Percentiles rank a stretch among this genome's conserved stretches.
phyloP scores from a whole-genome alignment of 2,797 vertebrate species.

The Melanogrammus aeglefinus region DNA sequence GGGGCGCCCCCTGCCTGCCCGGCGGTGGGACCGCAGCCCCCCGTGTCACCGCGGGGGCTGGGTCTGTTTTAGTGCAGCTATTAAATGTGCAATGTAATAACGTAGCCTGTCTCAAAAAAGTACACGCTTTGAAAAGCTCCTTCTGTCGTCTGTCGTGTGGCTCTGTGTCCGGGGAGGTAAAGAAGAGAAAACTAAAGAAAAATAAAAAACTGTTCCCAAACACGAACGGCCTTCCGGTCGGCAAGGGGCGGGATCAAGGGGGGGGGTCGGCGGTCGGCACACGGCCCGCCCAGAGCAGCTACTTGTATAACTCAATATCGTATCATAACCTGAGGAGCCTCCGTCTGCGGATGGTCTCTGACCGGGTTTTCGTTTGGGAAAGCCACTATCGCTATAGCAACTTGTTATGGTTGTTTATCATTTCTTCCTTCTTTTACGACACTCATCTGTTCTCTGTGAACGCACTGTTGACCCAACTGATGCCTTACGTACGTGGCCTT shows the following conservation, averaged over 20 bases:
- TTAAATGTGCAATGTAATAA: slow-evolving; percentile 93
- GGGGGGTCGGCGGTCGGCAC: slow-evolving; percentile 52
- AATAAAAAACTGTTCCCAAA: slow-evolving; percentile 79
- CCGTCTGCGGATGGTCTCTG: too few species aligned
- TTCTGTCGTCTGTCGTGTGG: slow-evolving; percentile 90
- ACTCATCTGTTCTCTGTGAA: slow-evolving; percentile 83
- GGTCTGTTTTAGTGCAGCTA: slow-evolving; percentile 91
- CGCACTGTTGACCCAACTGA: slow-evolving; percentile 98
- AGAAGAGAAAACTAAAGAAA: slow-evolving; percentile 32
- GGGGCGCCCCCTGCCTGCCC: slow-evolving; percentile 46
- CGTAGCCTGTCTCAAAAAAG: slow-evolving; percentile 81
- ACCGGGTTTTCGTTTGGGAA: slow-evolving; percentile 67
- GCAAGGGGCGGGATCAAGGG: slow-evolving; percentile 80
- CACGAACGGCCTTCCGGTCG: slow-evolving; percentile 84
- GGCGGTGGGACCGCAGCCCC: slow-evolving; percentile 71
- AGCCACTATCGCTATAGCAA: slow-evolving; percentile 90
- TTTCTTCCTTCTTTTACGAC: slow-evolving; percentile 56
- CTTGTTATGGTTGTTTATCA: slow-evolving; percentile 82
- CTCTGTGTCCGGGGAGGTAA: slow-evolving; percentile 80
- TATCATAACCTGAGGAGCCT: slow-evolving; percentile 47
- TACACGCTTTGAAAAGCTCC: slow-evolving; percentile 84
- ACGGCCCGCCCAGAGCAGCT: slow-evolving; percentile 79
- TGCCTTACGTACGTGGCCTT: slow-evolving; percentile 96
- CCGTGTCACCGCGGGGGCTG: slow-evolving; percentile 76
- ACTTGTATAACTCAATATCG: slow-evolving; percentile 75